Conservation (phyloP, 2,888 invertebrate genomes). For the Bhutanitis thaidina region DNA sequence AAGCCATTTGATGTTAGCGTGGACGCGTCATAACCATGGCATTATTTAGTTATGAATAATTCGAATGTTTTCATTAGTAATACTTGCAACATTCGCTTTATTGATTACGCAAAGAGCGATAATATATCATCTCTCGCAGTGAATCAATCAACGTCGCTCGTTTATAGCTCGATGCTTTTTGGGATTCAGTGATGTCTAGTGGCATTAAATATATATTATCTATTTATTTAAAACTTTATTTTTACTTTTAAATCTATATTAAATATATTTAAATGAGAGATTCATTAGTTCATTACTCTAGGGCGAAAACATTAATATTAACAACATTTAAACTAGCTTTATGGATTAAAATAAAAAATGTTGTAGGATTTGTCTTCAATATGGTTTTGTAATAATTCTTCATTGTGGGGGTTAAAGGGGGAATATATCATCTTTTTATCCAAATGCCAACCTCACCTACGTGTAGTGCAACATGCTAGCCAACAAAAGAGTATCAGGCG, state of each 20-base stretch:
- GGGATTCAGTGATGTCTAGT: neutral
- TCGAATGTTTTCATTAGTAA: slow-evolving; percentile 25
- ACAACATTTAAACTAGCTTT: too few species aligned
- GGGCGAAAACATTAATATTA: too few species aligned
- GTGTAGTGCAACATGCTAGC: too few species aligned
- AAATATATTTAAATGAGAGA: too few species aligned
- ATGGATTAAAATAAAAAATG: too few species aligned
- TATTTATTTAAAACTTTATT: neutral
- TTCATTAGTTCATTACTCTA: too few species aligned
- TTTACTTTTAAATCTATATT: neutral
- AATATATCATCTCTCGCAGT: slow-evolving; percentile 11
- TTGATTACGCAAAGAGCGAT: slow-evolving; percentile 5
- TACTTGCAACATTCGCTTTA: slow-evolving; percentile 1
- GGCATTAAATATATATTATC: neutral
- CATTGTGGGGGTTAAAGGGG: too few species aligned
- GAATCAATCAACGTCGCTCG: slow-evolving; percentile 18
- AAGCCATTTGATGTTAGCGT: slow-evolving; percentile 68
- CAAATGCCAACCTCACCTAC: too few species aligned
- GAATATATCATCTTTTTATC: too few species aligned
- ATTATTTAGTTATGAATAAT: slow-evolving; percentile 43
- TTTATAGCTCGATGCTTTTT: slow-evolving; percentile 7
- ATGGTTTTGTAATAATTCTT: too few species aligned
- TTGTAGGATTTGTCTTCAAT: too few species aligned
- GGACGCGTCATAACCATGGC: slow-evolving; percentile 38
- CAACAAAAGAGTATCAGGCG: too few species aligned